Conservation (phyloP, 2,888 invertebrate species). For the Orchesella flavescens region DNA sequence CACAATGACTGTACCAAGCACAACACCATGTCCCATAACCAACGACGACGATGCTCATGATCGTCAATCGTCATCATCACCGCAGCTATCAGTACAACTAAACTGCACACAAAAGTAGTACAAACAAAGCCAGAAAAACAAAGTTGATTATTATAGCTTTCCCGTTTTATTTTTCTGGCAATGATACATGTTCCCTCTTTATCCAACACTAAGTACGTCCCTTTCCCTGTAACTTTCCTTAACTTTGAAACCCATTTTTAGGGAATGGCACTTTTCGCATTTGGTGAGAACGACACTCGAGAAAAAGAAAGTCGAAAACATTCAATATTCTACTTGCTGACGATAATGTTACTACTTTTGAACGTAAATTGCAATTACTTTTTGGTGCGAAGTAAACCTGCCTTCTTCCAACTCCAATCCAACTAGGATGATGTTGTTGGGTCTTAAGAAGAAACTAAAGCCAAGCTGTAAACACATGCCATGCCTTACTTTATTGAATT, state of each 20-base stretch:
- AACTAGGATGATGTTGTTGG: too few relatives aligned
- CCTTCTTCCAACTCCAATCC: too few relatives aligned
- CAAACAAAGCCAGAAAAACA: slow-evolving; percentile 48
- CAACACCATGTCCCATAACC: background rate
- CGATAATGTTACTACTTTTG: slow-evolving; percentile 41
- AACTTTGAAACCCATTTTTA: slow-evolving; percentile 20
- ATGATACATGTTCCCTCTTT: slow-evolving; percentile 13
- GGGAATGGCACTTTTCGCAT: slow-evolving; percentile 32
- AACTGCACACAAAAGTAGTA: slow-evolving; percentile 42
- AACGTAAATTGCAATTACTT: slow-evolving; percentile 29
- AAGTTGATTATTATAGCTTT: slow-evolving; percentile 46
- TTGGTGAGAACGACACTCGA: slow-evolving; percentile 47
- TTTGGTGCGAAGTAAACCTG: background rate
- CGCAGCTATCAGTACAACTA: background rate
- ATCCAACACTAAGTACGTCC: slow-evolving; percentile 18
- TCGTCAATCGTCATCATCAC: background rate
- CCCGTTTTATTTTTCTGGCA: slow-evolving; percentile 18
- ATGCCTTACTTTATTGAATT: slow-evolving; percentile 49
- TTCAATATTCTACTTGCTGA: slow-evolving; percentile 17
- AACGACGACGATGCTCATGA: background rate
- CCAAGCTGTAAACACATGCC: background rate
- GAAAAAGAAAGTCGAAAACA: slow-evolving; percentile 33
- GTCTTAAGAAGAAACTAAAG: background rate
- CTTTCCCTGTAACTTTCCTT: slow-evolving; percentile 32
- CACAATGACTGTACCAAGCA: background rate